A percentile compares a stretch with the other conserved stretches of the same genome.
Conservation (phyloP, 2,113 vertebrate genomes). For the Chaetodon trifascialis region DNA sequence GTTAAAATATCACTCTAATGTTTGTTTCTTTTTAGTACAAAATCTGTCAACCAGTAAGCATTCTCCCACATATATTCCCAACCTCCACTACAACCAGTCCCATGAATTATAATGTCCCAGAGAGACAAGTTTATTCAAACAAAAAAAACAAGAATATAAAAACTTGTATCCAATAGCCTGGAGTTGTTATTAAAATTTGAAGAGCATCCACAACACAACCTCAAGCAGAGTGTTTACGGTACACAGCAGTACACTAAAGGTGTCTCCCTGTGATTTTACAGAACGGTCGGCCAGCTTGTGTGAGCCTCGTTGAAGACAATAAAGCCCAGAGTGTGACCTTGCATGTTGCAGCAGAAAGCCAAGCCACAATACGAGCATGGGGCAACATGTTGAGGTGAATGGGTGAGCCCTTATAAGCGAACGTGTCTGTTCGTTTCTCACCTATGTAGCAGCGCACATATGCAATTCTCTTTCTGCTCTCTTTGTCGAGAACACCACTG, state of each 20-base stretch:
- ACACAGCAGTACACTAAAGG: slow-evolving; percentile 25
- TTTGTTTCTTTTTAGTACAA: background rate
- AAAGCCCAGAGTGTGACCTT: slow-evolving; percentile 35
- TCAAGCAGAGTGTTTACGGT: slow-evolving; percentile 52
- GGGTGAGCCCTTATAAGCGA: background rate
- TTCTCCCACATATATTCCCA: background rate
- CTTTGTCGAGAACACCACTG: slow-evolving; percentile 10
- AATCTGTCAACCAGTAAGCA: slow-evolving; percentile 12
- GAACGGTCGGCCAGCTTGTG: slow-evolving; percentile 21
- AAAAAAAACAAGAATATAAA: slow-evolving; percentile 61
- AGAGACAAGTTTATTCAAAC: slow-evolving; percentile 44
- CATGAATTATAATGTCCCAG: slow-evolving; percentile 52
- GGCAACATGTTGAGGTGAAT: slow-evolving; percentile 11
- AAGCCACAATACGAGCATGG: background rate
- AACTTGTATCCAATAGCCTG: slow-evolving; percentile 43
- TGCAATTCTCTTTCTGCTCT: slow-evolving; percentile 29
- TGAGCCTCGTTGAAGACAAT: slow-evolving; percentile 28
- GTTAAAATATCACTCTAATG: background rate
- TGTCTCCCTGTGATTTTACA: slow-evolving; percentile 44
- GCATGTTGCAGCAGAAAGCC: background rate
- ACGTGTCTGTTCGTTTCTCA: background rate
- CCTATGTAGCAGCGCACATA: slow-evolving; percentile 15
- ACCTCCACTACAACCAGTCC: slow-evolving; percentile 7
- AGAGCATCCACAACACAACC: slow-evolving; percentile 47
- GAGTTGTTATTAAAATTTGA: slow-evolving; percentile 62